Evolutionary conservation across 2,888 invertebrate genomes (phyloP).

Genomic region (Amphipyra berbera): DNA sequence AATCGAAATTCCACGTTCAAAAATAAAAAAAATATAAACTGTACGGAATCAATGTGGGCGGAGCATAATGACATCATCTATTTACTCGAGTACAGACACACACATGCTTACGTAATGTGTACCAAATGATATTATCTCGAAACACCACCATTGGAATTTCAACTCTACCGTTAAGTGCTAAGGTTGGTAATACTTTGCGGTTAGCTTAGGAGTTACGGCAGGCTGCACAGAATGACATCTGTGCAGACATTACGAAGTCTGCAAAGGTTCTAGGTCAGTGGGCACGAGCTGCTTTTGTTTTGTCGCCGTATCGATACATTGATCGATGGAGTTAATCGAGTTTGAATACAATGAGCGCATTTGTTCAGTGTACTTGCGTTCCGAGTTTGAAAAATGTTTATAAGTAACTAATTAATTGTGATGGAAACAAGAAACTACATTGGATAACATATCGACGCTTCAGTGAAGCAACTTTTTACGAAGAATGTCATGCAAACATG

Average conservation of each 20-base stretch:
- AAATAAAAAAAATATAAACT: conserved; percentile 42
- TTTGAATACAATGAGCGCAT: conserved; percentile 57
- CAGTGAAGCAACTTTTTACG: too few species aligned
- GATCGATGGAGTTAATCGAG: conserved; percentile 63
- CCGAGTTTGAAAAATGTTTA: conserved; percentile 1
- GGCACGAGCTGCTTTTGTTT: conserved; percentile 69
- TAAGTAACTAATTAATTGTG: conserved; percentile 1
- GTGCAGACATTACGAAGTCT: conserved; percentile 68
- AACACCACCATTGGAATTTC: conserved; percentile 13
- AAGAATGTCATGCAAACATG: too few species aligned
- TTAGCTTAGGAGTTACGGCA: conserved; percentile 18
- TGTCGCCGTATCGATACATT: conserved; percentile 61
- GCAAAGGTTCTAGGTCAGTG: conserved; percentile 78
- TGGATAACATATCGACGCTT: too few species aligned
- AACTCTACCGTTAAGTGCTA: conserved; percentile 18
- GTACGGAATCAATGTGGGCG: conserved; percentile 67
- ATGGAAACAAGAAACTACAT: neutral
- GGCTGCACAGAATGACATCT: conserved; percentile 51
- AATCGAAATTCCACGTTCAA: conserved; percentile 30
- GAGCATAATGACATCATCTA: conserved; percentile 79
- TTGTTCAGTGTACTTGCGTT: conserved; percentile 41
- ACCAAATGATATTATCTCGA: conserved; percentile 26
- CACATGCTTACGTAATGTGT: conserved; percentile 59
- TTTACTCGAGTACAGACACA: conserved; percentile 66
- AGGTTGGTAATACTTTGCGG: conserved; percentile 24